Evolutionary conservation across 2,888 invertebrate genomes (phyloP).

Genomic region (Sinotaia quadrata): DNA sequence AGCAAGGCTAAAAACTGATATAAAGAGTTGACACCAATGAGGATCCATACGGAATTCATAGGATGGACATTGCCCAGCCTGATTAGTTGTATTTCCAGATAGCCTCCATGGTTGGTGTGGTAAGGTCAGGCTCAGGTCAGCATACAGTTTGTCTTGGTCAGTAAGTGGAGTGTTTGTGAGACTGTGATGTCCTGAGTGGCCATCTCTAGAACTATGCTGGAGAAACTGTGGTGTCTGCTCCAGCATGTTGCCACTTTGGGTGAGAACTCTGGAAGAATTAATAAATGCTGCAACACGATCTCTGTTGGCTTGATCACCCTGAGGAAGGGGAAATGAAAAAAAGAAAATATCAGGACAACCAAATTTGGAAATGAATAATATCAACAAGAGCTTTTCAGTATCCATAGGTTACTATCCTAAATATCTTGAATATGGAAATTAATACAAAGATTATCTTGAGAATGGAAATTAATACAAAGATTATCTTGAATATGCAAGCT

Average conservation of each 20-base stretch:
- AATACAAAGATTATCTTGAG: too few relatives aligned
- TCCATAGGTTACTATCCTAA: too few relatives aligned
- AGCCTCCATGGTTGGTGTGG: not conserved
- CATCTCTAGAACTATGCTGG: too few relatives aligned
- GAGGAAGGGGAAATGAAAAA: slow-evolving; percentile 9
- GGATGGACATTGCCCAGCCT: slow-evolving; percentile 43
- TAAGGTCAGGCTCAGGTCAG: not conserved
- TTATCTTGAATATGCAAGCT: too few relatives aligned
- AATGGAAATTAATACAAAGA: too few relatives aligned
- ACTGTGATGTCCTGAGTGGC: not conserved
- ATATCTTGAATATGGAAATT: too few relatives aligned
- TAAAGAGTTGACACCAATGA: slow-evolving; percentile 48
- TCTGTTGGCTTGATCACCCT: slow-evolving; percentile 49
- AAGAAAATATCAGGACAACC: too few relatives aligned
- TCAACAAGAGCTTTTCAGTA: too few relatives aligned
- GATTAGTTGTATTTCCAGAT: not conserved
- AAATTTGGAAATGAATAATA: too few relatives aligned
- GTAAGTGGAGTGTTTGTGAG: not conserved
- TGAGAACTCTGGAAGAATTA: too few relatives aligned
- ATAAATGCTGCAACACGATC: slow-evolving; percentile 65
- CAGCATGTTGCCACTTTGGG: too few relatives aligned
- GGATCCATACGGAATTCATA: slow-evolving; percentile 60
- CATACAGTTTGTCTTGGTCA: not conserved
- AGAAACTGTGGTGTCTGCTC: not conserved
- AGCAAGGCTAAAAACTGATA: slow-evolving; percentile 55